phyloP scores from a whole-genome alignment of 2,797 vertebrate species.

The Coregonus ussuriensis region DNA sequence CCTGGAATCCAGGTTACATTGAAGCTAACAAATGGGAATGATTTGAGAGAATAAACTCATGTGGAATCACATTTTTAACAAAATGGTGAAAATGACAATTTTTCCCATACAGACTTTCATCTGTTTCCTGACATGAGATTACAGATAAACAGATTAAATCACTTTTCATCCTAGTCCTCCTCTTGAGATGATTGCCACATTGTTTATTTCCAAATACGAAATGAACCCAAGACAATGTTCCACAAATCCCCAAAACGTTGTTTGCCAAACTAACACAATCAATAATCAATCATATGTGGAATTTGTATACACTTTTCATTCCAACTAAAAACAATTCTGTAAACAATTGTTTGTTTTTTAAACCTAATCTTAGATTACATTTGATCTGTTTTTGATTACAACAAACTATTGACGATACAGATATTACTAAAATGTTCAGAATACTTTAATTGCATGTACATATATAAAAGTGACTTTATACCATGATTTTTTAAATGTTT shows the following conservation, averaged over 20 bases:
- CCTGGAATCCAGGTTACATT: background rate
- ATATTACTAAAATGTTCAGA: slow-evolving; percentile 78
- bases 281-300: slow-evolving; percentile 55
- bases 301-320: slow-evolving; percentile 78
- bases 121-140: slow-evolving; percentile 4
- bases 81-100: slow-evolving; percentile 49
- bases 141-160: slow-evolving; percentile 21
- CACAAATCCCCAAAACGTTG: slow-evolving; percentile 14
- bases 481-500: slow-evolving; percentile 71
- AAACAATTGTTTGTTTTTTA: slow-evolving; percentile 77
- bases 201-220: slow-evolving; percentile 38
- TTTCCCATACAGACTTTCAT: slow-evolving; percentile 32
- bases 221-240: slow-evolving; percentile 33
- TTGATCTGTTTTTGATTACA: slow-evolving; percentile 78
- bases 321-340: slow-evolving; percentile 65
- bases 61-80: slow-evolving; percentile 28
- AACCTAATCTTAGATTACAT: slow-evolving; percentile 72
- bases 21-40: slow-evolving; percentile 19
- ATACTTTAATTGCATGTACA: slow-evolving; percentile 80
- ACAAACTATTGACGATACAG: slow-evolving; percentile 73
- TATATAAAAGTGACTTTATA: slow-evolving; percentile 78
- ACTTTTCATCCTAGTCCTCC: slow-evolving; percentile 55
- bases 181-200: slow-evolving; percentile 70
- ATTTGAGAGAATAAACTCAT: background rate
- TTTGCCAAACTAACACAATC: slow-evolving; percentile 41